A percentile compares a stretch with the other conserved stretches of the same genome.
Evolutionary conservation across 2,113 vertebrate species (phyloP).

Genomic region (Isichthys henryi): DNA sequence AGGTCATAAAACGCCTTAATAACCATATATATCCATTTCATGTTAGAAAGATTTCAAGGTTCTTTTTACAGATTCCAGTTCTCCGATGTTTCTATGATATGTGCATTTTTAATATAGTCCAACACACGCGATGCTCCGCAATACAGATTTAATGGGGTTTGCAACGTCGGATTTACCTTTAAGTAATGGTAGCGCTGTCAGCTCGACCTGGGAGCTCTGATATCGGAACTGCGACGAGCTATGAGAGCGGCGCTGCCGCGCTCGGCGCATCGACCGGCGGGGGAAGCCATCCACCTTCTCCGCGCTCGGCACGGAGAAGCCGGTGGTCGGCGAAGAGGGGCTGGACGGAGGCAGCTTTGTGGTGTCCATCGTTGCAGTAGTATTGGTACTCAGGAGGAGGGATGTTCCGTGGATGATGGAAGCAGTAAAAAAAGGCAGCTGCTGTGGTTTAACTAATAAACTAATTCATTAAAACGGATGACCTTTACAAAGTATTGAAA

Average conservation of each 20-base stretch:
- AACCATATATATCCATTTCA: neutral
- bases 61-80: neutral
- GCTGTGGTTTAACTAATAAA: slow-evolving; percentile 16
- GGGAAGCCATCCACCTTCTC: slow-evolving; percentile 91
- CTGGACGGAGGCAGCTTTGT: slow-evolving; percentile 82
- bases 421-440: slow-evolving; percentile 16
- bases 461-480: slow-evolving; percentile 30
- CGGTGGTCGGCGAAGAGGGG: slow-evolving; percentile 81
- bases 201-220: slow-evolving; percentile 88
- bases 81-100: neutral
- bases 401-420: slow-evolving; percentile 23
- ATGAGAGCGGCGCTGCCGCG: slow-evolving; percentile 79
- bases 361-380: slow-evolving; percentile 50
- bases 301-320: slow-evolving; percentile 80
- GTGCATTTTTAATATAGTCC: neutral
- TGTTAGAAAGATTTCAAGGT: neutral
- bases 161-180: slow-evolving; percentile 67
- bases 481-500: neutral
- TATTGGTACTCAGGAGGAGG: slow-evolving; percentile 16
- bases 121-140: neutral
- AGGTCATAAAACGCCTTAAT: neutral
- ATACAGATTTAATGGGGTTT: neutral
- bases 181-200: slow-evolving; percentile 79
- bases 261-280: slow-evolving; percentile 77
- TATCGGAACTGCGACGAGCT: slow-evolving; percentile 90